Base-by-base conservation (phyloP, 2,888 invertebrate species). In the Ectobius pallidus region DNA sequence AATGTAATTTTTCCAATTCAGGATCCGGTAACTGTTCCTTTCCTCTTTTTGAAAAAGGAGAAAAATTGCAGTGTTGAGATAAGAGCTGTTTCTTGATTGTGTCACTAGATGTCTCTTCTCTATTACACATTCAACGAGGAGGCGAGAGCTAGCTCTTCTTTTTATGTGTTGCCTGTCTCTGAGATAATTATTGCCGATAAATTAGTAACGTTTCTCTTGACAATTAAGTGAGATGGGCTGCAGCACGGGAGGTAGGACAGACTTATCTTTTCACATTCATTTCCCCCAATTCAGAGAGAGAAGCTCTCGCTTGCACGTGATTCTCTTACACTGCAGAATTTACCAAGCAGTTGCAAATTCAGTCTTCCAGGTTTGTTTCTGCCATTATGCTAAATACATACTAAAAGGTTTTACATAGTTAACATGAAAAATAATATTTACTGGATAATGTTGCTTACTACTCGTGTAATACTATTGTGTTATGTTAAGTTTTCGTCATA, bases 141-240 rank as follows among this genome's bases (percentile, higher is more conserved):
- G 16, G 61, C 32, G 4, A n/a, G 14, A 25, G 25, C 20, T 6
- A 16, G 22, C 27, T 65, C 44, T 65, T 44, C 44, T 65, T 65
- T 46, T 32, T 61, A 18, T 61, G 61, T 32, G 30, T 52, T 20
- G 46, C 49, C 68, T 49, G 68, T 68, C 52, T 69, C 58, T 18
- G 44, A 68, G 72, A 72, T 69, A 72, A 72, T 72, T 69, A 69
- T 72, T 69, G 72, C 32, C 55, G 72, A 72, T 72, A 68, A 68
- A 68, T 72, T 72, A 72, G 46, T 34, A 39, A 63, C 62, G 49
- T 71, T 44, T 46, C 69, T 69, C 69, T 18, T 49, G 39, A 70
- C 70, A 70, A 70, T 70, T 70, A 70, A 58, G 58, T 39, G 39
- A 25, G 58, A 58, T 22, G n/a, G 46, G 44, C 44, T 46, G 39